phyloP scores from a whole-genome alignment of 2,113 vertebrate species.

The Poeciliopsis prolifica region DNA sequence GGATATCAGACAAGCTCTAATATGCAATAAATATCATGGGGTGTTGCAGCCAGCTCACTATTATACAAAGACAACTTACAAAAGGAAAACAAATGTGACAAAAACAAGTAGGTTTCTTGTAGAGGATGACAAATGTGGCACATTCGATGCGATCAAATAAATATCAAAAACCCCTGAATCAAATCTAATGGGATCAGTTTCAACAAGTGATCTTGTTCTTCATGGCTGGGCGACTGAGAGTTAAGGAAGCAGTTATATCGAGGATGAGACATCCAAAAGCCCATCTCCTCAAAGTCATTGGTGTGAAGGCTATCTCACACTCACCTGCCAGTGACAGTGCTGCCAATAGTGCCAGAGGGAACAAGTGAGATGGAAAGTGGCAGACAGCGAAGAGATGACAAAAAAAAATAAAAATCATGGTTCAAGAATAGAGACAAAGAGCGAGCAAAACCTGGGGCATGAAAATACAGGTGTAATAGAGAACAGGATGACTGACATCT shows the following conservation, averaged over 20 bases:
- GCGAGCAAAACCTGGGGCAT: constrained; percentile 29
- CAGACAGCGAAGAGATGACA: constrained; percentile 41
- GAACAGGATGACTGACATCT: constrained; percentile 36
- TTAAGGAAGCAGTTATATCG: constrained; percentile 50
- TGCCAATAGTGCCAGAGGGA: constrained; percentile 66
- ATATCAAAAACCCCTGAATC: constrained; percentile 11
- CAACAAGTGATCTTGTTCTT: constrained; percentile 15
- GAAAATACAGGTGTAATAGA: constrained; percentile 37
- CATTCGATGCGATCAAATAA: not conserved
- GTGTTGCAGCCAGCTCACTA: constrained; percentile 1
- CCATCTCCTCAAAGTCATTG: constrained; percentile 64
- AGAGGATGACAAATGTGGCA: not conserved
- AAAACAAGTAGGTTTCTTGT: not conserved
- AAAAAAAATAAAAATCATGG: constrained; percentile 21
- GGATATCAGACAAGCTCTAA: constrained; percentile 22
- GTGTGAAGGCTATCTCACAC: constrained; percentile 68
- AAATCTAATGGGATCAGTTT: constrained; percentile 9
- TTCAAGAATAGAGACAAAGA: constrained; percentile 41
- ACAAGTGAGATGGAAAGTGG: constrained; percentile 47
- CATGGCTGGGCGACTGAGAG: constrained; percentile 28
- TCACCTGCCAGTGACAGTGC: constrained; percentile 71
- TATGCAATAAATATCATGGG: constrained; percentile 17
- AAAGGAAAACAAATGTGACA: constrained; percentile 3
- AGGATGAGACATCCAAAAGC: constrained; percentile 55
- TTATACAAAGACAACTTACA: not conserved